Base-by-base conservation (phyloP, 1,140 invertebrate species). In the Drosophila punjabiensis region DNA sequence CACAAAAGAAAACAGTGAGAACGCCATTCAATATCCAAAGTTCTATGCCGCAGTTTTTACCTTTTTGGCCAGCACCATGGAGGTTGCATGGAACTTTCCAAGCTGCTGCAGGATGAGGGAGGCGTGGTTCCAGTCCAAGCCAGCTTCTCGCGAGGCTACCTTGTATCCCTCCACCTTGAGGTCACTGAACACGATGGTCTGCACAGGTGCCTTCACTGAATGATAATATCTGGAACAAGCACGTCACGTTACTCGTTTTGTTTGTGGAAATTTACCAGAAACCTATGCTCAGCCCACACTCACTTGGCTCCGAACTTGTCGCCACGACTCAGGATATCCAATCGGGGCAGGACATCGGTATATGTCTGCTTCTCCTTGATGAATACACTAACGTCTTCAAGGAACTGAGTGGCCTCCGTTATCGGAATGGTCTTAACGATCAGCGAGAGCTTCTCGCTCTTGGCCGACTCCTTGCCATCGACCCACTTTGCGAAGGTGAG, bases 171-270 rank as follows among this genome's bases (percentile, higher is more conserved):
- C 73, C 0, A 79, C 68, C 39, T 87, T 91, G 0, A 93, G 74
- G 50, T 93, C 92, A 30, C 88, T 76, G n/a, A 93, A 91, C 1
- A 93, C 92, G 35, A 93, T 92, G 0, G 92, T 93, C 39, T 89
- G 86, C 33, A 91, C 76, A 3, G 92, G 92, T 8, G 43, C 33
- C 67, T 93, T 93, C 0, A 91, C 55, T 2, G 92, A 83, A 63
- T 92, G 89, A 83, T 94, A 96, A n/a, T 95, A 95, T 18, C 93
- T 85, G 37, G 67, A 13, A 47, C 4, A 9, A 39, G 9, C 20
- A 37, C 10, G 20, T 7, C 20, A 45, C 9, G 16, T 11, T 11
- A n/a, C 5, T 33, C 18, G 5, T 60, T 37, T 30, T 9, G 9
- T 32, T 10, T 28, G 9, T 64, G 5, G 39, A n/a, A n/a, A 50